Base-by-base conservation (phyloP, 1,140 invertebrate species). In the Tetragnatha versicolor region DNA sequence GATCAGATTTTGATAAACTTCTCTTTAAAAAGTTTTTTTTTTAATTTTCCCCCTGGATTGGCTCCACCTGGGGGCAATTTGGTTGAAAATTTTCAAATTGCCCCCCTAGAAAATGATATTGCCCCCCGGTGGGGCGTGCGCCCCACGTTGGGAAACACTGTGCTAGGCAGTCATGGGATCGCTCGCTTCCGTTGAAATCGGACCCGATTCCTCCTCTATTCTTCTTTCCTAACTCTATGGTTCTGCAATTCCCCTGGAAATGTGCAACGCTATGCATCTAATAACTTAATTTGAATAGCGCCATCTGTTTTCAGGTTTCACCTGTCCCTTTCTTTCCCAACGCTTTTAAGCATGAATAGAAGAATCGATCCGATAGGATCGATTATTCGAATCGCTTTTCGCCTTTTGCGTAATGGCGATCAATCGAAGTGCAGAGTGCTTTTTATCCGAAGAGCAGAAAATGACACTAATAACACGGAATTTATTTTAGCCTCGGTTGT, bases 201-300 rank as follows among this genome's bases (percentile, higher is more conserved):
- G n/a, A n/a, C n/a, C n/a, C n/a, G n/a, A n/a, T n/a, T n/a, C n/a
- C n/a, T n/a, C n/a, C n/a, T n/a, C n/a, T n/a, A n/a, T n/a, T n/a
- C n/a, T n/a, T n/a, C n/a, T 7, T 42, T 65, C 29, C 12, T 20
- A 47, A 47, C 42, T 14, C 22, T 25, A 65, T 14, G 25, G 3
- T 20, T 65, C 33, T 42, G 25, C 35, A 55, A 51, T 29, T 75
- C 63, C 33, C 25, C 61, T 61, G 14, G 33, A 14, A 63, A 47
- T 49, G 63, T 55, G 42, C 39, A 63, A 75, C 29, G 35, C 39
- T 39, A 75, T 49, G 37, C 20, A 31, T 49, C 55, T 63, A 75
- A 75, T 75, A 75, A 75, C 72, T 49, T 75, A 75, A 75, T 75
- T 75, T 75, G 72, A 75, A 75, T 75, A 75, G 29, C 22, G 53